Evolutionary conservation across 1,140 invertebrate species (phyloP).

Genomic region (Meloidogyne exigua): DNA sequence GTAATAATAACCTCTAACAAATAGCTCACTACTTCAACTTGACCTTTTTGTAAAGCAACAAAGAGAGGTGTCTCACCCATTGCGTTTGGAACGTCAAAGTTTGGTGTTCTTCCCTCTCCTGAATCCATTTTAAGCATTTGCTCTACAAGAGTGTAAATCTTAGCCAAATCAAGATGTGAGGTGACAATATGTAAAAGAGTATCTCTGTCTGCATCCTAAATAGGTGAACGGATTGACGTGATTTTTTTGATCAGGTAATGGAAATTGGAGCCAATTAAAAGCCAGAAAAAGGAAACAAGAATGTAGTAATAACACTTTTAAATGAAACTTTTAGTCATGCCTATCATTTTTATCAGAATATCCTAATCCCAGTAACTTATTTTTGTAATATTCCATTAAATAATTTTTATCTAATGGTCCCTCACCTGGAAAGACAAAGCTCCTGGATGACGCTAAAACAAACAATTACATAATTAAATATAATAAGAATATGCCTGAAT

Average conservation of each 20-base stretch:
- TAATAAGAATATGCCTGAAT: constrained; percentile 38
- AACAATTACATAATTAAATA: neutral
- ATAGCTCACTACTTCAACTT: constrained; percentile 55
- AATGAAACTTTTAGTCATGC: too few relatives aligned
- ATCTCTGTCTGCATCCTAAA: constrained; percentile 52
- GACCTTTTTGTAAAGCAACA: constrained; percentile 56
- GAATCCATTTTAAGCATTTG: constrained; percentile 54
- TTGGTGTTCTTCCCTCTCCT: constrained; percentile 28
- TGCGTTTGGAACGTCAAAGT: constrained; percentile 53
- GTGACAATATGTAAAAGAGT: constrained; percentile 61
- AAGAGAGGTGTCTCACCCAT: constrained; percentile 59
- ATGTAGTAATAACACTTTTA: too few relatives aligned
- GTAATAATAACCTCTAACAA: constrained; percentile 47
- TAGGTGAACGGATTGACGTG: too few relatives aligned
- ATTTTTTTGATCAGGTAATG: too few relatives aligned
- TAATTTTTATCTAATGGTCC: too few relatives aligned
- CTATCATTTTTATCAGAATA: too few relatives aligned
- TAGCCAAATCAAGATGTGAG: constrained; percentile 52
- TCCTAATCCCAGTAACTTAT: too few relatives aligned
- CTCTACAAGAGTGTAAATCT: constrained; percentile 62
- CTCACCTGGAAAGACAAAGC: constrained; percentile 43
- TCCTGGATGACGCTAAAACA: constrained; percentile 38
- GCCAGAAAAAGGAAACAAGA: too few relatives aligned
- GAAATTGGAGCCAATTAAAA: too few relatives aligned
- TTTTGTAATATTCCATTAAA: too few relatives aligned